Evolutionary conservation across 2,888 invertebrate genomes (phyloP).

Genomic region (Escarpia spicata): DNA sequence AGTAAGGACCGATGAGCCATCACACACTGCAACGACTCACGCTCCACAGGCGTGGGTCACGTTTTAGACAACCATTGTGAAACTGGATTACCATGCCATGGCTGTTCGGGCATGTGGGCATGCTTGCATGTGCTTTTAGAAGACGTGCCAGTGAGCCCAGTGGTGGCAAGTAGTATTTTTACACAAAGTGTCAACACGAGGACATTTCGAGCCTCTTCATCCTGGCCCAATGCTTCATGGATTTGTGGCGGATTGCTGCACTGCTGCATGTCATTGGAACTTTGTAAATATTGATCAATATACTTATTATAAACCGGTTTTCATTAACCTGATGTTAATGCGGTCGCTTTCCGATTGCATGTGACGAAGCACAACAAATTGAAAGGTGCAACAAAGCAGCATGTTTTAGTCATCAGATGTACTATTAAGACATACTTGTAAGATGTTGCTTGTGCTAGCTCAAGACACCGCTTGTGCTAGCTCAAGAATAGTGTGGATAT

Average conservation of each 20-base stretch:
- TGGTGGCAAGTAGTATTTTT: not conserved
- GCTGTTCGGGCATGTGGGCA: not conserved
- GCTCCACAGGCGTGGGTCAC: not conserved
- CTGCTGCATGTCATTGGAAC: not conserved
- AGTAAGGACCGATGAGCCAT: conserved; percentile 27
- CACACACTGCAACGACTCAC: not conserved
- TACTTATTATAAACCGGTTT: not conserved
- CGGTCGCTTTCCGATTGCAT: not conserved
- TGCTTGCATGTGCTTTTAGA: not conserved
- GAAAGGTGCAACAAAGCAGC: not conserved
- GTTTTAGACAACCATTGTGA: not conserved
- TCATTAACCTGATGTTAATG: not conserved
- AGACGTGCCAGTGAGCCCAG: not conserved
- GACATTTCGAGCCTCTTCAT: not conserved
- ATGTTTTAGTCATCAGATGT: not conserved
- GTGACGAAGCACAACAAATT: not conserved
- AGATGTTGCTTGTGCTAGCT: not conserved
- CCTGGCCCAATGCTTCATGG: not conserved
- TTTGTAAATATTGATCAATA: not conserved
- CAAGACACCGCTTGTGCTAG: not conserved
- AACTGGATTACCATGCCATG: not conserved
- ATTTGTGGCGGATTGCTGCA: not conserved
- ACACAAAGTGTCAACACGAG: not conserved
- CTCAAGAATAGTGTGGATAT: not conserved
- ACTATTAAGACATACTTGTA: not conserved